Base-by-base conservation (phyloP, 2,113 vertebrate species). In the Syngnathus scovelli region DNA sequence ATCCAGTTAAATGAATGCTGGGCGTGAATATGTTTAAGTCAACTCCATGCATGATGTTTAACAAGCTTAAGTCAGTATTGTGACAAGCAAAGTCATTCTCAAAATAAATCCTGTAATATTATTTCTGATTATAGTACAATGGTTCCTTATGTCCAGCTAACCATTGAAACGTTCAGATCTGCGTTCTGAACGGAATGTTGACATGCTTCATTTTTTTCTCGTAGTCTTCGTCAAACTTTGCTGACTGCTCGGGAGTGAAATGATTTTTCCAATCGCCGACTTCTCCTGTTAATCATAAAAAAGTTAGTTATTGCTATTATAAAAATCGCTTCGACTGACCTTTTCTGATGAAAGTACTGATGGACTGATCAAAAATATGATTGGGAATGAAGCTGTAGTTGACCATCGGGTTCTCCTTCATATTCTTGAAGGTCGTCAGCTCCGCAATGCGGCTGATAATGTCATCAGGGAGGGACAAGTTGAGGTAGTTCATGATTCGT, bases 201-300 rank as follows among this genome's bases (percentile, higher is more conserved):
- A 83, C 86, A 0, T 66, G 90, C 2, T 86, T 87, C 94, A 98
- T 96, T 83, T 94, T 88, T 68, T 80, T 87, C 0, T 78, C 66
- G 5, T 94, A 97, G 71, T 94, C 82, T 66, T 88, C 88, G 68
- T 96, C 92, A 84, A 96, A 96, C 78, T 74, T 86, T 81, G 92
- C 78, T 41, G 86, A 89, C 75, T 96, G 93, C 73, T 92, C 90
- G 11, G 92, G 82, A 1, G 92, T 94, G 85, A 98, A 98, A 79
- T 96, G 75, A 67, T 93, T 95, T 82, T 81, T 92, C 95, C 95
- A 98, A 61, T 98, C 95, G 0, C 94, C 94, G 0, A 95, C 93
- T 64, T 77, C 79, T 52, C 93, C 94, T 97, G 75, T 27, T 44
- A 9, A 61, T 11, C 27, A 27, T 58, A 49, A 49, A 13, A 58